These are phyloP conservation scores for Mimas tiliae DNA, from an alignment of 2,888 invertebrate species.

Conservation along the genomic window DNA sequence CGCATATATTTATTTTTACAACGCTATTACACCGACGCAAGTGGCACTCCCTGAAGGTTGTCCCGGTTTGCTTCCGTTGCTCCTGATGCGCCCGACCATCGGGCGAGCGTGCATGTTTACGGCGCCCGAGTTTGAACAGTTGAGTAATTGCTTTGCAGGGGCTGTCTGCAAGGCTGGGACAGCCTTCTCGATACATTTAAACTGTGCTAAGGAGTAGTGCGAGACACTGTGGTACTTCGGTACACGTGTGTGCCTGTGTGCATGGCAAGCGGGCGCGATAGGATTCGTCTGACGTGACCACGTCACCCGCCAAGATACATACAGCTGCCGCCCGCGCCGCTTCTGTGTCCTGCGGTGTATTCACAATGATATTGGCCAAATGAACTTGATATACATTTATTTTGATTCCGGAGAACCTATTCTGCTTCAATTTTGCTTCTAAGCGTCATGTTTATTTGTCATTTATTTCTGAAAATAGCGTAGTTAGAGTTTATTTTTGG, in stretches of 20 bases:
- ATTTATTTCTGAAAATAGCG: constrained; percentile 70
- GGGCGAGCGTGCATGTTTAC: constrained; percentile 78
- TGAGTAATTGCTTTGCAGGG: constrained; percentile 75
- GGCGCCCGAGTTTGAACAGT: constrained; percentile 62
- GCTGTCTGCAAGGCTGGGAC: constrained; percentile 72
- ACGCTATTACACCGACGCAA: constrained; percentile 66
- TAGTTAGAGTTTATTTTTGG: constrained; percentile 77
- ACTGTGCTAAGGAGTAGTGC: constrained; percentile 59
- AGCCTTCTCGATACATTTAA: constrained; percentile 69
- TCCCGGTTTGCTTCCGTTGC: constrained; percentile 85
- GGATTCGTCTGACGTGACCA: constrained; percentile 3
- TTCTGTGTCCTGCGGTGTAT: constrained; percentile 68
- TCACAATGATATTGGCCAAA: constrained; percentile 83
- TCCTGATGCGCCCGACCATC: constrained; percentile 61
- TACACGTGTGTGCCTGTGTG: neutral
- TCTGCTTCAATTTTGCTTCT: constrained; percentile 84
- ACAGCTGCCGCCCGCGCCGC: constrained; percentile 56
- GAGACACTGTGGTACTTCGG: constrained; percentile 55
- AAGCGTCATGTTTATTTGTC: constrained; percentile 80
- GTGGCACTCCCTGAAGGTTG: constrained; percentile 85
- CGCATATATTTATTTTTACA: constrained; percentile 81
- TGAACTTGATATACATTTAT: constrained; percentile 74
- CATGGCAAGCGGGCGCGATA: constrained; percentile 8
- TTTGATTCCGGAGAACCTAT: constrained; percentile 85
- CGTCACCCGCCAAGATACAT: neutral